Evolutionary conservation across 2,888 invertebrate genomes (phyloP), one percentile per base, ranked within the genome.

Genomic region (Acrocyrtus sp.): DNA sequence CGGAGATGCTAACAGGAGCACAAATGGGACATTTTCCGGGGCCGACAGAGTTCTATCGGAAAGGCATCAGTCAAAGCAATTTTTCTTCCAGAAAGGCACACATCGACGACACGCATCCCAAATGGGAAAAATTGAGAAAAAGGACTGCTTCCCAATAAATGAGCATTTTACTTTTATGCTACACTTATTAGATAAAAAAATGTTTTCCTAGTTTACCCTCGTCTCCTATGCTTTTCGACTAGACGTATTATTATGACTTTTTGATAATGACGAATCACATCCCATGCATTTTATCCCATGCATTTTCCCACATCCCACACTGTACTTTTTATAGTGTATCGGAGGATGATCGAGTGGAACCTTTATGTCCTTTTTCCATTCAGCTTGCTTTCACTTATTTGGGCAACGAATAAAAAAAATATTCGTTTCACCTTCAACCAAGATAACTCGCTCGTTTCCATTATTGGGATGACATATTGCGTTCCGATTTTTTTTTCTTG

Each of bases 401-500:
- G 60, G 47, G 54, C 60, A 48, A 12, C n/a, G n/a, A n/a, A n/a
- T n/a, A n/a, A n/a, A 58, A 56, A 39, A 47, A 69, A 61, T 41
- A 60, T 69, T 69, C 69, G 61, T 62, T 69, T 62, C 69, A 61
- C 69, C 56, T 67, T 75, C 72, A 75, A 72, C 72, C 67, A 24
- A 43, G 62, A 72, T 70, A 70, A 70, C 70, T 74, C 65, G 69
- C 63, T 63, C 63, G 50, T n/a, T 51, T 63, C 54, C 63, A 60
- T 66, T 62, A 65, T 63, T 72, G 72, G 69, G 57, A 75, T 72
- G 75, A 75, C 75, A 75, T 75, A 75, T 75, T 72, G 72, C 41
- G 41, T 72, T 24, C 45, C 24, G 17, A 41, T 39, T 56, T 39
- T 22, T 15, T 22, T n/a, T 51, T 26, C 24, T 51, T 3, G 50